Conservation (phyloP, 2,113 vertebrate species). For the Neodon shergylaensis region DNA sequence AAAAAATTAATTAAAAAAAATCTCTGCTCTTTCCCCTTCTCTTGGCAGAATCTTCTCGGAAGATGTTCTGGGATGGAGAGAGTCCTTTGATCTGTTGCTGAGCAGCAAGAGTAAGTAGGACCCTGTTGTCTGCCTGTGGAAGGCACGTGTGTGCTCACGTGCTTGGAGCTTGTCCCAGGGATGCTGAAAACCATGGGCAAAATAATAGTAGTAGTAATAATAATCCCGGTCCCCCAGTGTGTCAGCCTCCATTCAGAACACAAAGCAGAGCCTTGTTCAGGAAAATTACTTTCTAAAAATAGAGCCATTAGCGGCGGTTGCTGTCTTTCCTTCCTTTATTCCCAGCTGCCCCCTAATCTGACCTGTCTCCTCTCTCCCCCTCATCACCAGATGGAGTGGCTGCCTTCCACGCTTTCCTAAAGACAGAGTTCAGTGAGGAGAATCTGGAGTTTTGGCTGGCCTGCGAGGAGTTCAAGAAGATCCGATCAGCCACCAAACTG, state of each 20-base stretch:
- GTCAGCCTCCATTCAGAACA: constrained; percentile 58
- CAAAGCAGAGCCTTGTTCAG: constrained; percentile 71
- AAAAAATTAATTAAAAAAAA: not conserved
- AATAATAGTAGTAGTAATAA: constrained; percentile 32
- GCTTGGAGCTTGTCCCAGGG: not conserved
- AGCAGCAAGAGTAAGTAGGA: constrained; percentile 94
- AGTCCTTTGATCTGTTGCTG: constrained; percentile 94
- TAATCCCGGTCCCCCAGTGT: constrained; percentile 21
- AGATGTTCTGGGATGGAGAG: constrained; percentile 92
- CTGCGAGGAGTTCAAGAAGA: constrained; percentile 95
- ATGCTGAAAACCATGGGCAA: not conserved
- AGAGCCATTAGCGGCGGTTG: constrained; percentile 57
- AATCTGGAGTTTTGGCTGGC: constrained; percentile 98
- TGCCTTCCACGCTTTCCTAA: constrained; percentile 94
- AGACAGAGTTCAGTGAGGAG: constrained; percentile 97
- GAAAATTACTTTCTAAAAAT: constrained; percentile 72
- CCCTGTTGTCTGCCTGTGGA: constrained; percentile 39
- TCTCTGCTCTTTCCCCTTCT: not conserved
- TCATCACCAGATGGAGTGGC: constrained; percentile 90
- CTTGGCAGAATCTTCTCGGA: constrained; percentile 88
- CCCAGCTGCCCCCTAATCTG: constrained; percentile 4
- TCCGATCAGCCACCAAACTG: constrained; percentile 88
- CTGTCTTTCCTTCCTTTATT: constrained; percentile 46
- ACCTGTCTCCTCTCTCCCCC: constrained; percentile 17
- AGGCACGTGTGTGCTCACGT: not conserved